Evolutionary conservation across 2,797 vertebrate species (phyloP).

Genomic region (Rhyacichthys aspro): DNA sequence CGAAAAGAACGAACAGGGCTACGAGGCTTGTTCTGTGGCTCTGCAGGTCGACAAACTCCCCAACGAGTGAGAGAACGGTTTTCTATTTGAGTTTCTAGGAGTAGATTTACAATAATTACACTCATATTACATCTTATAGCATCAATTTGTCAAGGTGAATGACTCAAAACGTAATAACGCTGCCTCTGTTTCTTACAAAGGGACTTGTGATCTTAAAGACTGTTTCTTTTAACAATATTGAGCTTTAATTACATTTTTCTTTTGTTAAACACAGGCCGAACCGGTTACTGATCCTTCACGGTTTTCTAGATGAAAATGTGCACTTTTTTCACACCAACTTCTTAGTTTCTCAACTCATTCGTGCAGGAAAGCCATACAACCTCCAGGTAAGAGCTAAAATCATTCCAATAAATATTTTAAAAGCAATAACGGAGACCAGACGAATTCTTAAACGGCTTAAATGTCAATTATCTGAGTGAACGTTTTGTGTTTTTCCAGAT

Average conservation of each 20-base stretch:
- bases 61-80: conserved; percentile 90
- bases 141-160: too few relatives aligned
- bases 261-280: conserved; percentile 83
- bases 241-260: neutral
- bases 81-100: too few relatives aligned
- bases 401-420: too few relatives aligned
- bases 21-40: conserved; percentile 93
- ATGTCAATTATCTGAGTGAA: too few relatives aligned
- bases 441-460: too few relatives aligned
- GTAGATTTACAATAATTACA: neutral
- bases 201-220: too few relatives aligned
- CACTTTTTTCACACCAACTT: conserved; percentile 99
- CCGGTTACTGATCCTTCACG: conserved; percentile 93
- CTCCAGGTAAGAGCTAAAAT: conserved; percentile 82
- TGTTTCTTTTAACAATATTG: neutral
- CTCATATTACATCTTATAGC: too few relatives aligned
- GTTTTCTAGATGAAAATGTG: conserved; percentile 97
- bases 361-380: conserved; percentile 94
- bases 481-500: conserved; percentile 75
- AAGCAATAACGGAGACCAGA: too few relatives aligned
- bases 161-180: too few relatives aligned
- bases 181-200: too few relatives aligned
- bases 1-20: conserved; percentile 92
- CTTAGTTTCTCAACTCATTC: conserved; percentile 95
- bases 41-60: conserved; percentile 95